Evolutionary conservation across 2,797 vertebrate genomes (phyloP), one percentile per base, ranked within the genome.

Genomic region (Lophotriccus pileatus): DNA sequence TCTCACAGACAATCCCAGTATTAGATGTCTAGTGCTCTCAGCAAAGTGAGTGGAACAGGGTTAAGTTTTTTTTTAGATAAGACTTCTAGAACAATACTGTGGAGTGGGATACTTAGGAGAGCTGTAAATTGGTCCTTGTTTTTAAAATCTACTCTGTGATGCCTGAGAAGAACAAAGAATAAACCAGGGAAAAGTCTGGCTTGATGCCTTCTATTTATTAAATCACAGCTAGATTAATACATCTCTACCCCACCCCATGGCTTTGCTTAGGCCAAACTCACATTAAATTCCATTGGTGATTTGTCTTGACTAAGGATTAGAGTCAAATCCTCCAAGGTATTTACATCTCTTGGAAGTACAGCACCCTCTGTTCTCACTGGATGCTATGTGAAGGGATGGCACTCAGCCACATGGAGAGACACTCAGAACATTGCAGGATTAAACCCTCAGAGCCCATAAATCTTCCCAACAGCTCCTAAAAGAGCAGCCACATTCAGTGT

Each of bases 271-370:
- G 66, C 63, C 80, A 90, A 81, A 82, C 10, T 77, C 68, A 68
- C 64, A 52, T 69, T 93, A 85, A 89, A 94, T 94, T 92, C 93
- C 62, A 46, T 9, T 63, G 44, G 43, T 76, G 36, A 88, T 95
- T 96, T 94, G 49, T 85, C 75, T 81, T 94, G 73, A 72, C 56
- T 91, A 73, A 93, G 73, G 50, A 95, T 93, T 95, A 95, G 21
- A 76, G 23, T 41, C 50, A 80, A 95, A 55, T 93, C 59, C 73
- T 90, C 53, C 63, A 84, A 79, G n/a, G 55, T 73, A 95, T 93
- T 94, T 92, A 47, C 46, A 77, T 76, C 58, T 87, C 47, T 62
- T 89, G 55, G 58, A 81, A 89, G 46, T 59, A 84, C 32, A 84
- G 28, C 32, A 50, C 50, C 53, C 34, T 80, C 41, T 83, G 25